Evolutionary conservation across 2,113 vertebrate genomes (phyloP).

Genomic region (Ciconia boyciana): DNA sequence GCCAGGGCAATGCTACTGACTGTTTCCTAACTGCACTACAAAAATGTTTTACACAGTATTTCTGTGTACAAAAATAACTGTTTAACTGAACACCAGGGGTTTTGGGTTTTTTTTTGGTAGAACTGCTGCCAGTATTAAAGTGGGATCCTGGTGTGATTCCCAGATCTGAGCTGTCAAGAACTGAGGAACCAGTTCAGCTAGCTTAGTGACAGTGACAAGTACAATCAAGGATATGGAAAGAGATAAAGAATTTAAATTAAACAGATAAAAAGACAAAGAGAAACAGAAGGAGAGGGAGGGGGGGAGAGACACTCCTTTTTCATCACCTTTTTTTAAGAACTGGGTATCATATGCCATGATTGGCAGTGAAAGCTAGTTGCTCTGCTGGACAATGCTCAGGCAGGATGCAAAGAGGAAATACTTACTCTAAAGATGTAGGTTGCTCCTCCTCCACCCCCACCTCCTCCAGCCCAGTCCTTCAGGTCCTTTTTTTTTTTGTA

Average conservation of each 20-base stretch:
- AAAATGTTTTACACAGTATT: neutral
- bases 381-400: neutral
- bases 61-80: neutral
- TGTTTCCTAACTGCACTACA: neutral
- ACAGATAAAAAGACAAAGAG: neutral
- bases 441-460: slow-evolving; percentile 88
- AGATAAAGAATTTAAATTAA: neutral
- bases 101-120: neutral
- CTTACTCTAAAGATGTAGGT: slow-evolving; percentile 85
- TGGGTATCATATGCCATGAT: neutral
- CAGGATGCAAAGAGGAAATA: neutral
- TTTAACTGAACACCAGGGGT: neutral
- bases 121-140: neutral
- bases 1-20: neutral
- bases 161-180: neutral
- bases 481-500: slow-evolving; percentile 47
- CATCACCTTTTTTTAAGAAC: neutral
- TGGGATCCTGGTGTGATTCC: neutral
- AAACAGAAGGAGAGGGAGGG: neutral
- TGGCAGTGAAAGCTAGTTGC: neutral
- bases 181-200: neutral
- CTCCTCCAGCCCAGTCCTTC: slow-evolving; percentile 83
- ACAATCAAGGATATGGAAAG: neutral
- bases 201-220: neutral
- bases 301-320: neutral